A percentile compares a stretch with the other conserved stretches of the same genome.
phyloP scores from a whole-genome alignment of 30 jellyfish, hydroid and myxozoan genomes.

The Hydractinia echinata region DNA sequence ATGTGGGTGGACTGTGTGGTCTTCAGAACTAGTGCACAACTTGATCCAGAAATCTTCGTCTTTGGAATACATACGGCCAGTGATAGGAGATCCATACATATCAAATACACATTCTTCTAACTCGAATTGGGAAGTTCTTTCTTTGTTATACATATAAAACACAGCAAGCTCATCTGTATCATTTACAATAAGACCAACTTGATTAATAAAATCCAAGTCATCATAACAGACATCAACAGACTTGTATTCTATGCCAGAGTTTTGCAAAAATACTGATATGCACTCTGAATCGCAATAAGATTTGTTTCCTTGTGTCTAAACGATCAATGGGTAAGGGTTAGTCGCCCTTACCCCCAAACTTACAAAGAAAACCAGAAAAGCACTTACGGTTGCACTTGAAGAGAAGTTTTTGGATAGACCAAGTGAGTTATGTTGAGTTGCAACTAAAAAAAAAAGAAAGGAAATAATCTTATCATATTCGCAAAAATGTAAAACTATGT shows the following conservation, averaged over 20 bases:
- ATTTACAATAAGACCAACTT: constrained; percentile 8
- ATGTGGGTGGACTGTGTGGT: constrained; percentile 63
- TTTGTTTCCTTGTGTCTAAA: too few species aligned
- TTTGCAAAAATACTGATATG: not conserved
- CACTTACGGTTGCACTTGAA: not conserved
- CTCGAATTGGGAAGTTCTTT: not conserved
- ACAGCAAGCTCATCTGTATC: constrained; percentile 1
- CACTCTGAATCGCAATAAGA: too few species aligned
- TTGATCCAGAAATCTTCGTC: constrained; percentile 68
- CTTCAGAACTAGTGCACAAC: constrained; percentile 68
- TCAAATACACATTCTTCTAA: not conserved
- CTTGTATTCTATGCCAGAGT: not conserved
- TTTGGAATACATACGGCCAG: not conserved
- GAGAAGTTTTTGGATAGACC: not conserved
- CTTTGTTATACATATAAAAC: not conserved
- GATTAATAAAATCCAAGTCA: constrained; percentile 19
- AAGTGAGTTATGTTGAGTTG: too few species aligned
- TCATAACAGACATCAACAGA: not conserved
- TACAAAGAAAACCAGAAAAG: too few species aligned
- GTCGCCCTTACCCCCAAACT: too few species aligned
- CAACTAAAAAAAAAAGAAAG: too few species aligned
- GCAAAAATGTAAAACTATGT: too few species aligned
- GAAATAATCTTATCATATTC: too few species aligned
- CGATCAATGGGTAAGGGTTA: too few species aligned
- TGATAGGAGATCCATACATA: not conserved